These are phyloP conservation scores for Bothrops jararaca DNA, from an alignment of 2,113 vertebrate species.

Conservation along the genomic window DNA sequence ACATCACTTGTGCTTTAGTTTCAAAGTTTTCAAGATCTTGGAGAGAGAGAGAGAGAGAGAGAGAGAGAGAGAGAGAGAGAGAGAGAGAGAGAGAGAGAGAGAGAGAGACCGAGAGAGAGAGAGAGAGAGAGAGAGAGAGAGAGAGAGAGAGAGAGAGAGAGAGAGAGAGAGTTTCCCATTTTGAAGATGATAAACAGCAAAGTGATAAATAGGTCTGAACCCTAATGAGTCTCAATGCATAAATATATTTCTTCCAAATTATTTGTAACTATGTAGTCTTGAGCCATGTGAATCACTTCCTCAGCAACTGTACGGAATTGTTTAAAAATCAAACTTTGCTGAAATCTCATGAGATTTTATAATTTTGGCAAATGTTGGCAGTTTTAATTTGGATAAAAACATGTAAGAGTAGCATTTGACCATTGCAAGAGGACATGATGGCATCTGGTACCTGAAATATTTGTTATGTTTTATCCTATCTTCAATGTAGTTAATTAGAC, in stretches of 20 bases:
- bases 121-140: too few species aligned
- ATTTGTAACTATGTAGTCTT: too few species aligned
- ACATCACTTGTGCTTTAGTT: conserved; percentile 74
- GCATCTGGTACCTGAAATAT: not conserved
- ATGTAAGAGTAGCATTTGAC: not conserved
- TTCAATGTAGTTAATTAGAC: not conserved
- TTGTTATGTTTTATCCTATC: not conserved
- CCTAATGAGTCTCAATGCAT: too few species aligned
- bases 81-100: not conserved
- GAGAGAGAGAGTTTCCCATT: too few species aligned
- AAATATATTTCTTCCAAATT: too few species aligned
- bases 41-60: conserved; percentile 32
- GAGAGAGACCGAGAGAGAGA: too few species aligned
- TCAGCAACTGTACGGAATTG: too few species aligned
- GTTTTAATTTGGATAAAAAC: not conserved
- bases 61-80: conserved; percentile 2
- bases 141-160: too few species aligned
- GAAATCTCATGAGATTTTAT: not conserved
- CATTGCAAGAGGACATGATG: not conserved
- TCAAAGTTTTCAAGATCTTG: conserved; percentile 85
- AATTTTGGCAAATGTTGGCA: not conserved
- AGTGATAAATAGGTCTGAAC: too few species aligned
- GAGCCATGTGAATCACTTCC: too few species aligned
- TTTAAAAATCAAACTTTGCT: too few species aligned
- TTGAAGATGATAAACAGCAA: too few species aligned